Evolutionary conservation across 2,888 invertebrate species (phyloP).

Genomic region (Scotopteryx bipunctaria): DNA sequence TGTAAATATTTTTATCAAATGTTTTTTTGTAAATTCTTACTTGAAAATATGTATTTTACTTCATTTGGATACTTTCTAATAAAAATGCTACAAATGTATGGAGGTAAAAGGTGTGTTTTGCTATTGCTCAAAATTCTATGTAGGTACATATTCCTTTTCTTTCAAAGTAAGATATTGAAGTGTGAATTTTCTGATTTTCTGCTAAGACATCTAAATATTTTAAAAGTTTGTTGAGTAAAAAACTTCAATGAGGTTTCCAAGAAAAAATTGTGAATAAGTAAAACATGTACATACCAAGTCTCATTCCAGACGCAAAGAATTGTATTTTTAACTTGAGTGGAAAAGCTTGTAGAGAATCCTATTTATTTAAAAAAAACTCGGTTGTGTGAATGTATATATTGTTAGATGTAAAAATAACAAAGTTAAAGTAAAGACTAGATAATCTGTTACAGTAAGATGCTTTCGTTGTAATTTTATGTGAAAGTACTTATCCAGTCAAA

Average conservation of each 20-base stretch:
- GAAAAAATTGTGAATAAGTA: conserved; percentile 21
- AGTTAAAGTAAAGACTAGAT: conserved; percentile 50
- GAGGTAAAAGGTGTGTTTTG: conserved; percentile 26
- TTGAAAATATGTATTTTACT: not conserved
- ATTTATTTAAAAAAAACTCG: conserved; percentile 59
- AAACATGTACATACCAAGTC: conserved; percentile 15
- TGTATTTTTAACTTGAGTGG: conserved; percentile 32
- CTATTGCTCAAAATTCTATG: conserved; percentile 34
- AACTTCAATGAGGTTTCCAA: conserved; percentile 20
- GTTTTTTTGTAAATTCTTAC: conserved; percentile 9
- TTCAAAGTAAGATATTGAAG: conserved; percentile 32
- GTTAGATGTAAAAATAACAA: conserved; percentile 49
- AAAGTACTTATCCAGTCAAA: conserved; percentile 47
- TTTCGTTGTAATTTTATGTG: conserved; percentile 66
- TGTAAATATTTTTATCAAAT: conserved; percentile 36
- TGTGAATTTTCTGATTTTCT: conserved; percentile 25
- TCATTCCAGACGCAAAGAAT: conserved; percentile 8
- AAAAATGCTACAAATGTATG: conserved; percentile 10
- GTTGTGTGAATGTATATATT: conserved; percentile 77
- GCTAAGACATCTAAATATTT: conserved; percentile 20
- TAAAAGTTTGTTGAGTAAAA: conserved; percentile 19
- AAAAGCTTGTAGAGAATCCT: conserved; percentile 53
- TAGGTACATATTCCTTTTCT: conserved; percentile 30
- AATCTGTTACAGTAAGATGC: conserved; percentile 45
- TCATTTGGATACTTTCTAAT: conserved; percentile 7